Base-by-base conservation (phyloP, 2,113 vertebrate genomes). In the Triplophysa dalaica region DNA sequence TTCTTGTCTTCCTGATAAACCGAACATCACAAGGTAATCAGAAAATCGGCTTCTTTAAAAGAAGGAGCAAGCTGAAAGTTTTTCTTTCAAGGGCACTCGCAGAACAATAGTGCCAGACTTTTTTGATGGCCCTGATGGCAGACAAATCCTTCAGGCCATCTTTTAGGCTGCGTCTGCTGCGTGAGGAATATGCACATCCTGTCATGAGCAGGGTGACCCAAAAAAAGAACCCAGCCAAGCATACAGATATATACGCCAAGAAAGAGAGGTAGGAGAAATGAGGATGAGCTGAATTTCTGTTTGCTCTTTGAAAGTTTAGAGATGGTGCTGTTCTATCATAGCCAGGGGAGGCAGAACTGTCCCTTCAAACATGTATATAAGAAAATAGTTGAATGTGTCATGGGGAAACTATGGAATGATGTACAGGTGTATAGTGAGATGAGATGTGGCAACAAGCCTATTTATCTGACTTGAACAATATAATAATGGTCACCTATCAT, bases 191-290 rank as follows among this genome's bases (percentile, higher is more conserved):
- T 73, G 52, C 33, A 38, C 61, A 65, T 63, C 19, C 60, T 70
- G 75, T 81, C 79, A 76, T 79, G 70, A 81, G 24, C 75, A 75
- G 54, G 56, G 52, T 79, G 81, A 81, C 81, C 81, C 79, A 76
- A 83, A 85, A 76, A 79, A 60, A n/a, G 1, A 16, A 52, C 62
- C 33, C 48, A 66, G 43, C 54, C 75, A 70, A 69, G 77, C 50
- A 60, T 12, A 29, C 22, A 33, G 13, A 52, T n/a, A 67, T n/a
- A 67, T 16, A 68, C 17, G 60, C 21, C 63, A 54, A 48, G 50
- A 52, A 26, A 58, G 50, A 67, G 50, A 21, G 26, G 74, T 17
- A 3, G 50, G 17, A 72, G n/a, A 48, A 62, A 26, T 62, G 29
- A 29, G 14, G 19, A 8, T 56, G 17, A 56, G 19, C 54, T 58